Evolutionary conservation across 1,140 invertebrate species (phyloP).

Genomic region (Megathymus violae): DNA sequence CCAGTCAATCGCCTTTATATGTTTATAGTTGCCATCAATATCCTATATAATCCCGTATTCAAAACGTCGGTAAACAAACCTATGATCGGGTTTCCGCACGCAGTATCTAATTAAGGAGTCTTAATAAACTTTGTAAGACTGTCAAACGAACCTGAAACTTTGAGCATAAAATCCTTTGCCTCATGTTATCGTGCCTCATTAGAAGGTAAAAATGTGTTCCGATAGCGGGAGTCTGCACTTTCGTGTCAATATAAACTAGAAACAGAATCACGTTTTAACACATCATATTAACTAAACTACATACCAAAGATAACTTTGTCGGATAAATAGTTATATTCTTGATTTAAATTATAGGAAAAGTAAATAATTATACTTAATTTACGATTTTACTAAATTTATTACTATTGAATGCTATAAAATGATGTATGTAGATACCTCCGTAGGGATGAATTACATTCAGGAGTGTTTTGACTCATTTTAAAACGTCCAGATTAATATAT

Average conservation of each 20-base stretch:
- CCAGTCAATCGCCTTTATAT: constrained; percentile 9
- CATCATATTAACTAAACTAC: background rate
- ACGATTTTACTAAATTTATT: too few relatives aligned
- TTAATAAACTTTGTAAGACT: constrained; percentile 48
- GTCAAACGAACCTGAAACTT: constrained; percentile 43
- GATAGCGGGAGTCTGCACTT: constrained; percentile 42
- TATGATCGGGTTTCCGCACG: constrained; percentile 31
- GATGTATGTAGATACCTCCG: too few relatives aligned
- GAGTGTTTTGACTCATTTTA: too few relatives aligned
- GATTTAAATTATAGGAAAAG: too few relatives aligned
- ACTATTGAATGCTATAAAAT: too few relatives aligned
- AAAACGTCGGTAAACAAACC: constrained; percentile 34
- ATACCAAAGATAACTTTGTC: background rate
- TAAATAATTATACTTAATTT: too few relatives aligned
- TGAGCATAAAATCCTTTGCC: constrained; percentile 49
- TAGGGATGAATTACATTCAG: too few relatives aligned
- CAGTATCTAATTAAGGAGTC: constrained; percentile 48
- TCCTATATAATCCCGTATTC: constrained; percentile 38
- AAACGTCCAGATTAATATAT: too few relatives aligned
- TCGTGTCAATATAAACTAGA: constrained; percentile 30
- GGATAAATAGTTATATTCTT: too few relatives aligned
- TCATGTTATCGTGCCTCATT: constrained; percentile 48
- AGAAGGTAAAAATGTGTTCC: constrained; percentile 50
- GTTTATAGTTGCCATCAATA: constrained; percentile 28
- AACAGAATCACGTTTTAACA: background rate